Conservation (phyloP, 2,888 invertebrate genomes). For the Unio pictorum region DNA sequence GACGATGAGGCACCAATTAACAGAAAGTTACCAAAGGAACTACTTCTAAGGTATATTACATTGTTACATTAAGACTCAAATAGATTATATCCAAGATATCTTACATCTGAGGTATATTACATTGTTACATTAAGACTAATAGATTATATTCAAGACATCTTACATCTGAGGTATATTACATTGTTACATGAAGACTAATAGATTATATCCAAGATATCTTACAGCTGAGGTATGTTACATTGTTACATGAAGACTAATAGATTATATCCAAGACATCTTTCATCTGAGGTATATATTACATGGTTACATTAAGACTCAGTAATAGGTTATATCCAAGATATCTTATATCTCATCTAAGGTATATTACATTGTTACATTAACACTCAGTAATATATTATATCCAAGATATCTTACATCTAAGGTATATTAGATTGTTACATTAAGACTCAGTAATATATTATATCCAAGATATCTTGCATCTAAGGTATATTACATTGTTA, state of each 20-base stretch:
- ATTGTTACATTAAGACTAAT: neutral
- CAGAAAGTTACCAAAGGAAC: constrained; percentile 95
- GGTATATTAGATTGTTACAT: neutral
- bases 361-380: constrained; percentile 12
- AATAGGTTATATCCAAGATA: too few species aligned
- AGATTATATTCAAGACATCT: too few species aligned
- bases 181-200: too few species aligned
- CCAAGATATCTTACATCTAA: too few species aligned
- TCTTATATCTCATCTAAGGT: constrained; percentile 84
- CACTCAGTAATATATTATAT: too few species aligned
- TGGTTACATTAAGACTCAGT: neutral
- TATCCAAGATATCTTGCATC: too few species aligned
- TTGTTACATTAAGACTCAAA: too few species aligned
- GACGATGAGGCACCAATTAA: constrained; percentile 89
- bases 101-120: neutral
- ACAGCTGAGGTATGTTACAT: neutral
- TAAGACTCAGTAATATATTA: too few species aligned
- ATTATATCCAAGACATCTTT: too few species aligned
- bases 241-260: too few species aligned
- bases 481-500: constrained; percentile 77
- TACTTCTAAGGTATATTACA: constrained; percentile 80
- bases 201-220: too few species aligned
- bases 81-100: too few species aligned
- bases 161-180: constrained; percentile 78
- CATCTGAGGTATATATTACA: neutral